These are phyloP conservation scores for Pentalonia nigronervosa DNA, from an alignment of 1,140 invertebrate species.

Conservation along the genomic window DNA sequence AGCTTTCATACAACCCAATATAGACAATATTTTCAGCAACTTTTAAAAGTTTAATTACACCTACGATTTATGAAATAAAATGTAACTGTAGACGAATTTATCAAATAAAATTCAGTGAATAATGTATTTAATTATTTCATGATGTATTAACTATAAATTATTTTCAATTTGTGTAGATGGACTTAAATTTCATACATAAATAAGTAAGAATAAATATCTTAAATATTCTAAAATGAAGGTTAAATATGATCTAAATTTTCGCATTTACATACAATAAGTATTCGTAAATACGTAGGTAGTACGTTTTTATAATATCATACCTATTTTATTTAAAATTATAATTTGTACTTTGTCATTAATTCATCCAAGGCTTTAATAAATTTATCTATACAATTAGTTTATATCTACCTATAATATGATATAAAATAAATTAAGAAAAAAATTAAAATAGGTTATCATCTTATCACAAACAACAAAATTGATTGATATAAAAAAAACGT, in stretches of 20 bases:
- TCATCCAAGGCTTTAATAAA: not conserved
- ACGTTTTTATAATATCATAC: not conserved
- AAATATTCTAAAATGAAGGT: slow-evolving; percentile 13
- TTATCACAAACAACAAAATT: not conserved
- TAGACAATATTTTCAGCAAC: not conserved
- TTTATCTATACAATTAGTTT: not conserved
- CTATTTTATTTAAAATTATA: slow-evolving; percentile 8
- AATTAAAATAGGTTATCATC: slow-evolving; percentile 29
- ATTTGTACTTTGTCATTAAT: slow-evolving; percentile 20
- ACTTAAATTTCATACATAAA: not conserved
- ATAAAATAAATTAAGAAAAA: not conserved
- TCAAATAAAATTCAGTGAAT: not conserved
- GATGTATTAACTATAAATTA: not conserved
- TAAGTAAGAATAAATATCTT: not conserved
- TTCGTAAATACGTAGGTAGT: not conserved
- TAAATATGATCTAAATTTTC: not conserved
- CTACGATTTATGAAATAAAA: not conserved
- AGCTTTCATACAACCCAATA: not conserved
- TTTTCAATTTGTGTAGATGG: not conserved
- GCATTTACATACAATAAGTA: not conserved
- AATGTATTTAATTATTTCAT: not conserved
- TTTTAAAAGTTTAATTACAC: not conserved
- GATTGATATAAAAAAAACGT: not conserved
- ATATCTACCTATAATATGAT: not conserved
- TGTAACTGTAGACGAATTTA: not conserved